Evolutionary conservation across 2,888 invertebrate species (phyloP).

Genomic region (Andricus curvator): DNA sequence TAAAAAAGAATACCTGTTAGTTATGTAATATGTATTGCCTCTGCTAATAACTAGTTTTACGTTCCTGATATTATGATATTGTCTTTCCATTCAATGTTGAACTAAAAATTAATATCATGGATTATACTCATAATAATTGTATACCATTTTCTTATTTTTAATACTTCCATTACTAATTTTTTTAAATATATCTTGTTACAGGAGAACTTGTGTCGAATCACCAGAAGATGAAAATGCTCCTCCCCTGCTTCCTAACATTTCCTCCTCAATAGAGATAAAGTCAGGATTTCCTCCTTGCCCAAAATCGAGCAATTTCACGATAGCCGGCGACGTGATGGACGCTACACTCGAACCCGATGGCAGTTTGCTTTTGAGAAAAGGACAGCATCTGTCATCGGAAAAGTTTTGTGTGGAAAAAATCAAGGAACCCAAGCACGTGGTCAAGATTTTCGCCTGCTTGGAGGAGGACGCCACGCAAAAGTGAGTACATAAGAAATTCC

Average conservation of each 20-base stretch:
- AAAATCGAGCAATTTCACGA: constrained; percentile 79
- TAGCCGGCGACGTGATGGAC: constrained; percentile 81
- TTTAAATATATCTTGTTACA: constrained; percentile 51
- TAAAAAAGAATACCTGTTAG: neutral
- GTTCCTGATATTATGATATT: too few relatives aligned
- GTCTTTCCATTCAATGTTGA: neutral
- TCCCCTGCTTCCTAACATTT: constrained; percentile 74
- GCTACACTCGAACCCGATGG: constrained; percentile 81
- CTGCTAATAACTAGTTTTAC: neutral
- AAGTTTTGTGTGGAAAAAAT: constrained; percentile 77
- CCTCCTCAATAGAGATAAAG: constrained; percentile 73
- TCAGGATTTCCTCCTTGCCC: constrained; percentile 82
- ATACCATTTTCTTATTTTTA: too few relatives aligned
- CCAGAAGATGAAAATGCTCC: constrained; percentile 59
- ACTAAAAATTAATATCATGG: neutral
- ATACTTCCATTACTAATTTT: neutral
- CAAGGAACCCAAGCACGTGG: constrained; percentile 67
- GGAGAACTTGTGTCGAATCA: constrained; percentile 63
- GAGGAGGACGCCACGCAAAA: constrained; percentile 80
- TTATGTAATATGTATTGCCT: neutral
- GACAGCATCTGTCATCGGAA: constrained; percentile 75
- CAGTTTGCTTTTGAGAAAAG: constrained; percentile 77
- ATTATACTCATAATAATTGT: neutral
- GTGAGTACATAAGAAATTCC: constrained; percentile 57
- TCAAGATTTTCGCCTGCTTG: constrained; percentile 83